These are phyloP conservation scores for Pollenia labialis DNA, from an alignment of 2,888 invertebrate genomes.

Conservation along the genomic window DNA sequence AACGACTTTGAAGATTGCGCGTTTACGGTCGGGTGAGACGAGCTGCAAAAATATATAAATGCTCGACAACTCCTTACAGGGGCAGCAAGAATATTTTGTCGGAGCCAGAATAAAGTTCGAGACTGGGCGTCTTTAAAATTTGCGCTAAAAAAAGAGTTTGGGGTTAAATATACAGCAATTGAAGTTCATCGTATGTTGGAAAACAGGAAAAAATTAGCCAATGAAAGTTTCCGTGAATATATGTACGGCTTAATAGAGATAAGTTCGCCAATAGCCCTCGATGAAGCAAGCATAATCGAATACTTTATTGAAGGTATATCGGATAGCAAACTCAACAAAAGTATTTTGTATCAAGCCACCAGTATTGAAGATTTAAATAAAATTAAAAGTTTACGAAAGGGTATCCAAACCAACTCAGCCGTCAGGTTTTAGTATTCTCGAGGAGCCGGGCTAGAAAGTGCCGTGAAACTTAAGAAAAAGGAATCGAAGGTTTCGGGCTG, in stretches of 20 bases:
- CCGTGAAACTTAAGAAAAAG: not conserved
- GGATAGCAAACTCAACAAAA: constrained; percentile 44
- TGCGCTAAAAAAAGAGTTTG: constrained; percentile 61
- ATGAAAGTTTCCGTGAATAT: constrained; percentile 60
- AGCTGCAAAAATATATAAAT: constrained; percentile 66
- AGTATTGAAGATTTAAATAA: constrained; percentile 28
- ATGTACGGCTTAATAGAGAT: constrained; percentile 60
- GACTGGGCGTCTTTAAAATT: too few species aligned
- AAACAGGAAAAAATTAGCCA: constrained; percentile 33
- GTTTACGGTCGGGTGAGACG: constrained; percentile 54
- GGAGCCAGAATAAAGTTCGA: constrained; percentile 55
- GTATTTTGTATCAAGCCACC: constrained; percentile 44
- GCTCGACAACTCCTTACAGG: constrained; percentile 56
- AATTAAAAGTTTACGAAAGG: constrained; percentile 55
- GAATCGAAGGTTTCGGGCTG: not conserved
- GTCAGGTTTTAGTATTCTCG: not conserved
- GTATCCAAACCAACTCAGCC: constrained; percentile 22
- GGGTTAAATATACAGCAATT: constrained; percentile 33
- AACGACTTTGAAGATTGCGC: constrained; percentile 58
- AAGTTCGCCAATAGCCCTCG: constrained; percentile 59
- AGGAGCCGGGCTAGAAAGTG: not conserved
- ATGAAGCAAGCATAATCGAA: constrained; percentile 65
- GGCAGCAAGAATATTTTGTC: constrained; percentile 67
- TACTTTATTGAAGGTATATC: constrained; percentile 67
- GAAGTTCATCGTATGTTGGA: constrained; percentile 62